Base-by-base conservation (phyloP, 2,888 invertebrate genomes). In the Protophormia terraenovae region DNA sequence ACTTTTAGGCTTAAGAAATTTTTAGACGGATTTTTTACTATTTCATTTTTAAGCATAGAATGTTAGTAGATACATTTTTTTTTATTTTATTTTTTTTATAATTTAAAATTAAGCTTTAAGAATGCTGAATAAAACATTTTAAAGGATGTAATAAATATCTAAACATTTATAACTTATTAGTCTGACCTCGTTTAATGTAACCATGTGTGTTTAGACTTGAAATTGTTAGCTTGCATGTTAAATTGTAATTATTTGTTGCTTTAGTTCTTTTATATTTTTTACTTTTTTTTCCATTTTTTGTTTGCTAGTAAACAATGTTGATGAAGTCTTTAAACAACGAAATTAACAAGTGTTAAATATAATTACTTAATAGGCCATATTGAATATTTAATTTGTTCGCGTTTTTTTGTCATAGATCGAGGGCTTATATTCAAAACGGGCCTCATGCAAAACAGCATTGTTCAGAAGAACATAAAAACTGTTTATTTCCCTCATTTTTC, bases 291-390 rank as follows among this genome's bases (percentile, higher is more conserved):
- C n/a, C n/a, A n/a, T 8, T 27, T 45, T 16, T 24, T 67, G 5
- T 64, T 50, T 2, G 14, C 47, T 38, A 27, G 22, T 47, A n/a
- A 75, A 66, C 16, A 16, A 19, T 47, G 24, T 27, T 71, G 2
- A 77, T 55, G 27, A 53, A 71, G 55, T 60, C 58, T 58, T 72
- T 41, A 32, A 66, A 50, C n/a, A 78, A 66, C 6, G 41, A 0
- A 66, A 47, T 71, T 53, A 79, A 47, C 41, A 71, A 77, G 72
- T 77, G 83, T 67, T 66, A 60, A 77, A 41, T 45, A 10, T 66
- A 72, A 83, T 77, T 77, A 55, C 76, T 77, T 72, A 77, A 72
- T 72, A 38, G 58, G 77, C 22, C 47, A 32, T 47, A 47, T 66
- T 38, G 19, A 69, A 62, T 38, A 35, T 38, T 62, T 71, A 62